Percentiles rank a stretch among this genome's conserved stretches.
Evolutionary conservation across 2,113 vertebrate genomes (phyloP).

Genomic region (Cottus gobio): DNA sequence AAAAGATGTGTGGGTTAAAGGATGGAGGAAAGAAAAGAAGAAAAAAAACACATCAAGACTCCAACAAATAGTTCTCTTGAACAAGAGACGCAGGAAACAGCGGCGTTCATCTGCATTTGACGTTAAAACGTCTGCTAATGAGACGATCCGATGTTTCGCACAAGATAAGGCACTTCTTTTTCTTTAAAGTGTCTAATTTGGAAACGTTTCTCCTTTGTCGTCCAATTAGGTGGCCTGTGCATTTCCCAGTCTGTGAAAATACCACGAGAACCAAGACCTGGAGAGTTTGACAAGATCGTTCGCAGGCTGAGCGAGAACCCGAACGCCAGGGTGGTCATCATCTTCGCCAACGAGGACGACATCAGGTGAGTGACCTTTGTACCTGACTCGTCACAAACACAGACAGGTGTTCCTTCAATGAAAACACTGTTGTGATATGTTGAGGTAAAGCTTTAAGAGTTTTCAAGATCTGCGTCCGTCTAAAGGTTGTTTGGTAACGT

Average conservation of each 20-base stretch:
- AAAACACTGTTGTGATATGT: background rate
- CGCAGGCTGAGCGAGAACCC: conserved; percentile 92
- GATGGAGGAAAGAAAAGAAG: conserved; percentile 1
- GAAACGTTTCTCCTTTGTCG: conserved; percentile 22
- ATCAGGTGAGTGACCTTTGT: conserved; percentile 85
- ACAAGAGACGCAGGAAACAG: background rate
- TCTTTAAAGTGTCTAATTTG: background rate
- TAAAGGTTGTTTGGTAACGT: conserved; percentile 5
- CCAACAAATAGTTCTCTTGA: background rate
- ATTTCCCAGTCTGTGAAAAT: conserved; percentile 97
- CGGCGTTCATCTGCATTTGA: background rate
- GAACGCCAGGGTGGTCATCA: conserved; percentile 90
- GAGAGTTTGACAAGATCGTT: conserved; percentile 96
- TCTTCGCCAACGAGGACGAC: conserved; percentile 96
- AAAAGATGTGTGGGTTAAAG: conserved; percentile 34
- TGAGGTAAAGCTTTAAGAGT: background rate
- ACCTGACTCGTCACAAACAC: background rate
- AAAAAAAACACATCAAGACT: background rate
- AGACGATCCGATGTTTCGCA: background rate
- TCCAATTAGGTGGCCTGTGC: conserved; percentile 88
- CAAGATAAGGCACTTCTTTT: background rate
- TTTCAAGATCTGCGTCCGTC: background rate
- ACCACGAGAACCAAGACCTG: conserved; percentile 88
- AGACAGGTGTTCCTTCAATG: background rate
- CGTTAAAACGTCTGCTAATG: background rate